Evolutionary conservation across 2,113 vertebrate species (phyloP), one percentile per base, ranked within the genome.

Genomic region (Odontophorus gujanensis): DNA sequence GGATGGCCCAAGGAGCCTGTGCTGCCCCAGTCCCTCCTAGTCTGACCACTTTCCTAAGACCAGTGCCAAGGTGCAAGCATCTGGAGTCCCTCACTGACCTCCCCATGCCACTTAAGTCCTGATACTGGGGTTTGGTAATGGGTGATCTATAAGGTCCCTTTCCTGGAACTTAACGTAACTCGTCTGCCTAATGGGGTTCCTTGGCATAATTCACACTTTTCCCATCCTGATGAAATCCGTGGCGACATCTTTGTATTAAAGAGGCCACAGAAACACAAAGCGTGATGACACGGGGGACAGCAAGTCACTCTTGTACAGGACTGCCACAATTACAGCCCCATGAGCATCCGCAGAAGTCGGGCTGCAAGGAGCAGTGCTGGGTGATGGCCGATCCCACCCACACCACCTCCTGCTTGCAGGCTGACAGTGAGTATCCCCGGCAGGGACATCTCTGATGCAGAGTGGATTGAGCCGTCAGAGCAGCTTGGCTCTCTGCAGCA

Each of bases 251-350:
- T 34, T 20, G 42, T 38, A 69, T 85, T 84, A 51, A 89, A 84
- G 53, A 81, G 51, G n/a, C 18, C 45, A 48, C 42, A 58, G 43
- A 81, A 92, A 88, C 17, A 26, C 20, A 3, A 72, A 81, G 47
- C n/a, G 5, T 50, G 48, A 85, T 90, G 32, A 50, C 6, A 68
- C 21, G 47, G 74, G 78, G 79, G 34, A 65, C 66, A 87, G 28
- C 24, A 90, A 93, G 88, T 73, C 24, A 30, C 58, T 13, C 32
- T 2, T 89, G 85, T 79, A 62, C 92, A 86, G 74, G 83, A 65
- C 38, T 53, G n/a, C 10, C 48, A 6, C 3, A 25, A 1, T 68
- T 83, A 63, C 7, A 58, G 81, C 90, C 62, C 48, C 0, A 0
- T 3, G 30, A 34, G 21, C 43, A 18, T 77, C 89, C 69, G 65